A percentile compares a stretch with the other conserved stretches of the same genome.
phyloP scores from a whole-genome alignment of 2,888 invertebrate genomes.

The Clanis bilineata region DNA sequence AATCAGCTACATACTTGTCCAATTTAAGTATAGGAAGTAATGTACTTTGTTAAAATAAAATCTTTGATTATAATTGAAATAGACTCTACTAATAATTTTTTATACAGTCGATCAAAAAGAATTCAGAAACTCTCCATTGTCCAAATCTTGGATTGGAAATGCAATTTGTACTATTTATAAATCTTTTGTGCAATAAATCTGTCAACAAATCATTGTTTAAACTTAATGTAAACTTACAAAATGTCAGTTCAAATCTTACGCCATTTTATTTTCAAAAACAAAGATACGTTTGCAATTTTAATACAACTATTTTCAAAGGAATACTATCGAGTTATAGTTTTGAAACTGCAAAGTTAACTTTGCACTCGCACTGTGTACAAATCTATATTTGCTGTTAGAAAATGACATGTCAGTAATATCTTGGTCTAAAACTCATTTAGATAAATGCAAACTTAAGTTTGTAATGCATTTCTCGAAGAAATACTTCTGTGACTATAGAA shows the following conservation, averaged over 20 bases:
- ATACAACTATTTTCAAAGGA: slow-evolving; percentile 2
- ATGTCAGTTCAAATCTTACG: slow-evolving; percentile 10
- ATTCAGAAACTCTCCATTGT: not conserved
- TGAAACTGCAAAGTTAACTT: slow-evolving; percentile 27
- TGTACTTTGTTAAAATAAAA: not conserved
- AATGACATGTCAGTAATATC: not conserved
- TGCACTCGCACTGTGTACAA: slow-evolving; percentile 17
- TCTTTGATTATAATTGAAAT: not conserved
- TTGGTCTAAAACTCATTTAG: not conserved
- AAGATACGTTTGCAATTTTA: slow-evolving; percentile 19
- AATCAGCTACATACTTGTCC: too few relatives aligned
- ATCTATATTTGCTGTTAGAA: not conserved
- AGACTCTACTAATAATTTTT: not conserved
- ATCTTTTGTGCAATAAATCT: slow-evolving; percentile 14
- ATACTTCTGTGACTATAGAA: slow-evolving; percentile 25
- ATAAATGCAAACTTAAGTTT: slow-evolving; percentile 5
- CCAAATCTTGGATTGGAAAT: not conserved
- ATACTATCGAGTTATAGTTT: not conserved
- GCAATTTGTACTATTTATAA: slow-evolving; percentile 7
- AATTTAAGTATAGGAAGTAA: too few relatives aligned
- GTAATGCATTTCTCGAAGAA: slow-evolving; percentile 24
- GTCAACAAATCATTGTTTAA: slow-evolving; percentile 12
- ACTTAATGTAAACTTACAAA: slow-evolving; percentile 29
- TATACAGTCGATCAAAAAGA: not conserved
- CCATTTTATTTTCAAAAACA: slow-evolving; percentile 13